A percentile compares a stretch with the other conserved stretches of the same genome.
These are phyloP conservation scores for Nasonia longicornis DNA, from an alignment of 1,140 invertebrate genomes.

Conservation along the genomic window DNA sequence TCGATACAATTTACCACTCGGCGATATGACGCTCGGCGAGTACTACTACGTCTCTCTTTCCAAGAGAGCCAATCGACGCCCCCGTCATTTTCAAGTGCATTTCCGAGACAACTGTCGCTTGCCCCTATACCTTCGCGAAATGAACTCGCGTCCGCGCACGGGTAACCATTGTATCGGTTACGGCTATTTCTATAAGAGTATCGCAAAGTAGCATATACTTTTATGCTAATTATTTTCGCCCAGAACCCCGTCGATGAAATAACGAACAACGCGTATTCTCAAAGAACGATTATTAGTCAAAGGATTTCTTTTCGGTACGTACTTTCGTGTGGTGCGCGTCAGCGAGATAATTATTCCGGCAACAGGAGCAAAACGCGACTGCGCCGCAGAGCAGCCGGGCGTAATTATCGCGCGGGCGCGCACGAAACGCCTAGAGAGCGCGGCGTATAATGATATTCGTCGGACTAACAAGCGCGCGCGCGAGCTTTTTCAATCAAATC, in stretches of 20 bases:
- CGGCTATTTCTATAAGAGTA: no score
- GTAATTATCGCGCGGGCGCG: neutral
- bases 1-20: constrained; percentile 29
- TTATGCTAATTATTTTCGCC: no score
- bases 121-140: neutral
- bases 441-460: neutral
- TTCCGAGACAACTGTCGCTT: constrained; percentile 25
- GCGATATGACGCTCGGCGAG: constrained; percentile 6
- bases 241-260: no score
- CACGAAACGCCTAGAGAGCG: neutral
- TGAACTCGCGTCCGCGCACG: neutral
- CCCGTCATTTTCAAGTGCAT: constrained; percentile 21
- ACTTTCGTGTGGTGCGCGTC: neutral
- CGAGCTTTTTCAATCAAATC: constrained; percentile 12
- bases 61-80: constrained; percentile 25
- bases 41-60: neutral
- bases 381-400: no score
- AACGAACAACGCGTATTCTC: neutral
- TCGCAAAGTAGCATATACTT: no score
- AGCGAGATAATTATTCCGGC: neutral
- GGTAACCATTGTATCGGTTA: neutral
- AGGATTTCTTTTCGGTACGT: neutral
- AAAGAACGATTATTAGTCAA: neutral
- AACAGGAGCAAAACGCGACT: neutral
- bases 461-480: neutral